Base-by-base conservation (phyloP, 2,888 invertebrate species). In the Nomada hirtipes region DNA sequence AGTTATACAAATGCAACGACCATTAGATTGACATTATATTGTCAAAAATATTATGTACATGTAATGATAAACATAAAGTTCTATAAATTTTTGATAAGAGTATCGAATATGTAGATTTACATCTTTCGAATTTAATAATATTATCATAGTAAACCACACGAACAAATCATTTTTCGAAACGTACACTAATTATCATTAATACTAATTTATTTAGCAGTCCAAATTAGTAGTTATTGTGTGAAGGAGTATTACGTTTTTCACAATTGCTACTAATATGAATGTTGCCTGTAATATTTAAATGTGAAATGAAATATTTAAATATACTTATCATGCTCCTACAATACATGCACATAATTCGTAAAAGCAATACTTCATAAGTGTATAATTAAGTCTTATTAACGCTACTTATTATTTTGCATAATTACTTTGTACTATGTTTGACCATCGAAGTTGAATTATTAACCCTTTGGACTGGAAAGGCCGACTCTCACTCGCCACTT, bases 341-440 rank as follows among this genome's bases (percentile, higher is more conserved):
- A 67, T 79, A 60, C 29, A 50, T 65, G 50, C 50, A 63, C 36
- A 70, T 52, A 78, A 59, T 60, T 63, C 72, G 55, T 53, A 23
- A 13, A 50, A 69, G 70, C 69, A 76, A 50, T 76, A 82, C 65
- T 29, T 59, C 71, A 47, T n/a, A 57, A 76, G 26, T 26, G 36
- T 68, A 42, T 64, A 65, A 59, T 52, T 53, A 73, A 71, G 76
- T 59, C 65, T 20, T 44, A 82, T 75, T 79, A 77, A 82, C 86
- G 82, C 82, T 85, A 87, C 80, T 81, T 82, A 76, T 76, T 50
- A 26, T 52, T 78, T 82, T 75, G 61, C 76, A 60, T 80, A 80
- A 67, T 36, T 79, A 83, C 79, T 79, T 88, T 88, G 86, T 88
- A 88, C 88, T 88, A 70, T 79, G 59, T 78, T 65, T 73, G 52